Evolutionary conservation across 1,140 invertebrate species (phyloP).

Genomic region (Arctopsyche grandis): DNA sequence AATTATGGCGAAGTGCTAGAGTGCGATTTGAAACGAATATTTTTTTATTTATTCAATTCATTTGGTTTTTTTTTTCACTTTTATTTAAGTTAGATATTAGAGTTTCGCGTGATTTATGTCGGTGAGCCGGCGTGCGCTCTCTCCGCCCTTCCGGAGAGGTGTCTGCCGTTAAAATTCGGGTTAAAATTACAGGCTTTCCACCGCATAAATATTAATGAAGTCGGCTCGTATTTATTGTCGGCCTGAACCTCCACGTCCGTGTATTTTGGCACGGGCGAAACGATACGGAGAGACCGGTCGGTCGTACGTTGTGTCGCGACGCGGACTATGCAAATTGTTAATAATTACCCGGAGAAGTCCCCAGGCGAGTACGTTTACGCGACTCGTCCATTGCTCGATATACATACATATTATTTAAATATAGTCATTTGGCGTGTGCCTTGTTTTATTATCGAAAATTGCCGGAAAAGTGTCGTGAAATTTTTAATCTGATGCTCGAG

Average conservation of each 20-base stretch:
- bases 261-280: too few species aligned
- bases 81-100: not conserved
- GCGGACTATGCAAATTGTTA: not conserved
- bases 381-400: not conserved
- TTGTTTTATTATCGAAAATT: too few species aligned
- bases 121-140: not conserved
- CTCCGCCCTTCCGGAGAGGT: slow-evolving; percentile 9
- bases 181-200: slow-evolving; percentile 17
- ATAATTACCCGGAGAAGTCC: slow-evolving; percentile 5
- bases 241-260: not conserved
- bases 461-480: too few species aligned
- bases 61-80: not conserved
- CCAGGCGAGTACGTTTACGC: not conserved
- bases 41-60: not conserved
- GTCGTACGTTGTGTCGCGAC: too few species aligned
- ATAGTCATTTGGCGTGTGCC: too few species aligned
- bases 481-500: too few species aligned
- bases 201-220: slow-evolving; percentile 25
- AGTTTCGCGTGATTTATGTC: slow-evolving; percentile 26
- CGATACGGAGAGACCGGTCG: too few species aligned
- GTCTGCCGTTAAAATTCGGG: slow-evolving; percentile 21
- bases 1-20: too few species aligned
- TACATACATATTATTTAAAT: too few species aligned
- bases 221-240: not conserved
- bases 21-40: too few species aligned